These are phyloP conservation scores for Magallana ariakensis DNA, from an alignment of 1,140 invertebrate genomes.

Conservation along the genomic window DNA sequence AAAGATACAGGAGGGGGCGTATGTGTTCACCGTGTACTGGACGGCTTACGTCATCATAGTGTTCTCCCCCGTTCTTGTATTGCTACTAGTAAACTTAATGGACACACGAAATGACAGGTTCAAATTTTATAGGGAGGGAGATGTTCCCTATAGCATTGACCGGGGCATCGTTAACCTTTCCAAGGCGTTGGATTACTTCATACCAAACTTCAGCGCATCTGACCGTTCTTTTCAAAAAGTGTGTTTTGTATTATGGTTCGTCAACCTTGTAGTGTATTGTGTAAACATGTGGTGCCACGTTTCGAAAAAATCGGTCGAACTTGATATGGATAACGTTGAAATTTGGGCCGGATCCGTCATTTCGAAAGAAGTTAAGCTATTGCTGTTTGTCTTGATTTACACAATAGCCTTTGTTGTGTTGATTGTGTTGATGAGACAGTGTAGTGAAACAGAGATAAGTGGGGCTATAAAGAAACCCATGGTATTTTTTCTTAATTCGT, in stretches of 20 bases:
- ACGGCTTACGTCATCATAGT: neutral
- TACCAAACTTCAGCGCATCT: neutral
- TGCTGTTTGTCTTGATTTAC: neutral
- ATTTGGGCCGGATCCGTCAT: neutral
- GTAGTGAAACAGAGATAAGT: neutral
- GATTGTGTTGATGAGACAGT: neutral
- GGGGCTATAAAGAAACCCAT: neutral
- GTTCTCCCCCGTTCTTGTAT: neutral
- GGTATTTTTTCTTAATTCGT: neutral
- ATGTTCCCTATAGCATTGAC: neutral
- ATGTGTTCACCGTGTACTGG: neutral
- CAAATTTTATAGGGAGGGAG: neutral
- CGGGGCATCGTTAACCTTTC: neutral
- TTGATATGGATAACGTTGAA: conserved; percentile 21
- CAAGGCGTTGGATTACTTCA: neutral
- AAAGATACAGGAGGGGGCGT: neutral
- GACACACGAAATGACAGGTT: neutral
- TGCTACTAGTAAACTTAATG: neutral
- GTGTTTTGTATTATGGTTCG: neutral
- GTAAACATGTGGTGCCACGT: neutral
- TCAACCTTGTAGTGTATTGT: conserved; percentile 1
- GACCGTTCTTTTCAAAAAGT: neutral
- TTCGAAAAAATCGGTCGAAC: neutral
- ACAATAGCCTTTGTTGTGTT: neutral
- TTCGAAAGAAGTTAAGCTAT: neutral